A percentile compares a stretch with the other conserved stretches of the same genome.
Conservation (phyloP, 2,797 vertebrate genomes). For the Delichon dasypus region DNA sequence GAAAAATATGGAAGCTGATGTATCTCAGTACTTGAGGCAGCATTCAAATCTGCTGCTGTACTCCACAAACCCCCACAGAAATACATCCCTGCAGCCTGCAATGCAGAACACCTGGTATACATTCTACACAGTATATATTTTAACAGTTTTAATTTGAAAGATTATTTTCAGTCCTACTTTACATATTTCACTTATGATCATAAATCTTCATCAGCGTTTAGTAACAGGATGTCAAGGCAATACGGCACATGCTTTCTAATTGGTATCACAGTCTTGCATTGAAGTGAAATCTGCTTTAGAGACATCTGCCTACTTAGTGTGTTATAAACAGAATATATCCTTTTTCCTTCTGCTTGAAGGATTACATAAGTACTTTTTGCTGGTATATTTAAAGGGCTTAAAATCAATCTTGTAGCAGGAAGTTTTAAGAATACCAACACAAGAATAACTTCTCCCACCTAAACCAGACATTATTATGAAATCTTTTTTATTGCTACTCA, state of each 20-base stretch:
- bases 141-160: neutral
- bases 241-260: constrained; percentile 29
- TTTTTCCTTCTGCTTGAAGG: neutral
- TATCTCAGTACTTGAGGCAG: neutral
- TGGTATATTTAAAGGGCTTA: neutral
- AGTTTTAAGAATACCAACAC: neutral
- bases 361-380: neutral
- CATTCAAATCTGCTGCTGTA: neutral
- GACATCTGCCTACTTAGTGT: constrained; percentile 43
- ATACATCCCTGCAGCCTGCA: neutral
- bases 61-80: neutral
- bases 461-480: neutral
- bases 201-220: constrained; percentile 35
- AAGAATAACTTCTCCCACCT: neutral
- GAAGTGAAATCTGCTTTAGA: constrained; percentile 29
- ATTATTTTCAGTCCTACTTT: constrained; percentile 42
- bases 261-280: constrained; percentile 15
- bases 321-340: constrained; percentile 27
- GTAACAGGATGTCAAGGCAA: constrained; percentile 5
- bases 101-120: neutral
- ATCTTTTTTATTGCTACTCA: neutral
- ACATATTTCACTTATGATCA: constrained; percentile 12
- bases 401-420: neutral
- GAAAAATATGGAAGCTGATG: neutral
- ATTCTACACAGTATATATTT: neutral